These are phyloP conservation scores for Rhinolophus ferrumequinum DNA, from an alignment of 2,113 vertebrate genomes.

Conservation along the genomic window DNA sequence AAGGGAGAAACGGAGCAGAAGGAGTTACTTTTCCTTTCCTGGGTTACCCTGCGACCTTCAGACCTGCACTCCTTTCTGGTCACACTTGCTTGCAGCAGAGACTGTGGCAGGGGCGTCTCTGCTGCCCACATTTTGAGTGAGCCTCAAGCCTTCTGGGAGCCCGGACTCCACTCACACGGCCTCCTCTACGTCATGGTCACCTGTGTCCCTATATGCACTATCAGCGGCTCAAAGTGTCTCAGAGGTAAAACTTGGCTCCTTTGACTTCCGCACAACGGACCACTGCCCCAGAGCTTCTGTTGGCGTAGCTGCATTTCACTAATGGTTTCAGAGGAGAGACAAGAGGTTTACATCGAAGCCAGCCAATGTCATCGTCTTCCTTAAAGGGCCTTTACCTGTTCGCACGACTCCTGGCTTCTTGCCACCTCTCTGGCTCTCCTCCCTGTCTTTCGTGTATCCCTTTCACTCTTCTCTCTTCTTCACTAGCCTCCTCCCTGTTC, in stretches of 20 bases:
- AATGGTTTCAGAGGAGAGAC: neutral
- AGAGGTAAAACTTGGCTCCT: neutral
- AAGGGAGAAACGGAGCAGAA: neutral
- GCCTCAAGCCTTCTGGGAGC: neutral
- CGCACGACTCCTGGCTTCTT: neutral
- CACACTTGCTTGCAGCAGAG: neutral
- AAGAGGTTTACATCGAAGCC: rapidly evolving
- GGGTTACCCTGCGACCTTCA: neutral
- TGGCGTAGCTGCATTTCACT: too few relatives aligned
- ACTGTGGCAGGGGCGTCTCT: neutral
- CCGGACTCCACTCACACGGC: neutral
- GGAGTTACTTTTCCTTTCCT: neutral
- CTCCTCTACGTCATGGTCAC: neutral
- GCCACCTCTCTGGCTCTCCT: neutral
- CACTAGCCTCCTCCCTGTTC: too few relatives aligned
- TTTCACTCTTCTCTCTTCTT: neutral
- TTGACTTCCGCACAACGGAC: neutral
- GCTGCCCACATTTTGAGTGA: rapidly evolving
- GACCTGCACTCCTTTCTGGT: rapidly evolving
- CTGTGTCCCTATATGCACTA: neutral
- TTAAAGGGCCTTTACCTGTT: neutral
- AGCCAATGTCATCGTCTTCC: neutral
- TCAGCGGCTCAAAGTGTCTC: neutral
- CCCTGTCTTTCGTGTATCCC: neutral
- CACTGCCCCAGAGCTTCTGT: neutral